phyloP scores from a whole-genome alignment of 64 coral and sea anemone species.

The Catalaphyllia jardinei region DNA sequence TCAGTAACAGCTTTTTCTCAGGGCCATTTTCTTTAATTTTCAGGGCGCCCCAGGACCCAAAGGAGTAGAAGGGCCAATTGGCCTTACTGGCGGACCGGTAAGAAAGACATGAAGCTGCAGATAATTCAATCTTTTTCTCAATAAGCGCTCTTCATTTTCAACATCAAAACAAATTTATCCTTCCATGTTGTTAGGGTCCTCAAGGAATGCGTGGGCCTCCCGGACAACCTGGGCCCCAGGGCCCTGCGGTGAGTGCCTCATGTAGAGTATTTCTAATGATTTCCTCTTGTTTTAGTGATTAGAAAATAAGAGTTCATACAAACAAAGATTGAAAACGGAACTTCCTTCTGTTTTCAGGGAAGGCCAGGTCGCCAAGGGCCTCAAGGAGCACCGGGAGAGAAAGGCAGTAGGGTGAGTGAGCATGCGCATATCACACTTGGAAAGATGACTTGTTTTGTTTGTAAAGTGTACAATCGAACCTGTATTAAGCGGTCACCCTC shows the following conservation, averaged over 20 bases:
- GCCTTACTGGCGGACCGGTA: slow-evolving; percentile 40
- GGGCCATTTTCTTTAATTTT: background rate
- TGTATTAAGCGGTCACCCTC: too few relatives aligned
- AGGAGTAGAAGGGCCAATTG: slow-evolving; percentile 58
- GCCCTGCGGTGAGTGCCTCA: slow-evolving; percentile 33
- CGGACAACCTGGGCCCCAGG: slow-evolving; percentile 63
- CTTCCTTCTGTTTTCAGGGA: slow-evolving; percentile 28
- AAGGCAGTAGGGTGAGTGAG: slow-evolving; percentile 61
- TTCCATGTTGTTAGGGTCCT: slow-evolving; percentile 25
- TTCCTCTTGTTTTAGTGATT: background rate
- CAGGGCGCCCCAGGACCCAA: slow-evolving; percentile 57
- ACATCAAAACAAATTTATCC: background rate
- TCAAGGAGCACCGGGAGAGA: slow-evolving; percentile 50
- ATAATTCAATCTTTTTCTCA: background rate
- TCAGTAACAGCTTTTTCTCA: background rate
- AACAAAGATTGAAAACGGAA: background rate
- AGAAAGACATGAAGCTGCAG: background rate
- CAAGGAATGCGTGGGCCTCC: slow-evolving; percentile 62
- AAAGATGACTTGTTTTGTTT: too few relatives aligned
- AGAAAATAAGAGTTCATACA: too few relatives aligned
- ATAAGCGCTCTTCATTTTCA: background rate
- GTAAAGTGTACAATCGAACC: too few relatives aligned
- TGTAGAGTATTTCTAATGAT: background rate
- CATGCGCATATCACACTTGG: background rate
- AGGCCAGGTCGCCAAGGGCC: slow-evolving; percentile 54